These are phyloP conservation scores for Lepilemur septentrionalis DNA, from an alignment of 2,797 vertebrate genomes.

Conservation along the genomic window DNA sequence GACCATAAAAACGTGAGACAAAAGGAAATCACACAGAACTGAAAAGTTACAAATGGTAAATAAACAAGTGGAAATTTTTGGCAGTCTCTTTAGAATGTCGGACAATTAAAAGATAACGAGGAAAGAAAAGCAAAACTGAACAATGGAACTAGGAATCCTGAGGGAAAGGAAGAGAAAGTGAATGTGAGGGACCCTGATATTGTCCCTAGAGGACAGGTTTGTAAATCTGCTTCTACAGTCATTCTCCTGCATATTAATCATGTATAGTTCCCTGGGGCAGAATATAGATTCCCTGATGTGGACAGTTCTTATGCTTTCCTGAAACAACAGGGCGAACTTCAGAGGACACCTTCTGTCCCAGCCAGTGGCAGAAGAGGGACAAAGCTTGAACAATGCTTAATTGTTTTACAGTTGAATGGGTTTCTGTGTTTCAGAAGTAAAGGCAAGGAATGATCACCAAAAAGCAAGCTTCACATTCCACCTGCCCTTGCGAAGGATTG, in stretches of 20 bases:
- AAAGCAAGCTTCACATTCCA: conserved; percentile 21
- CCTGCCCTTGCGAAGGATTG: neutral
- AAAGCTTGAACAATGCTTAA: neutral
- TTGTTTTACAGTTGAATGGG: neutral
- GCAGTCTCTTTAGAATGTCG: neutral
- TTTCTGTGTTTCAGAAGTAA: conserved; percentile 15
- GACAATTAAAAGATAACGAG: neutral
- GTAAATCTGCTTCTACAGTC: neutral
- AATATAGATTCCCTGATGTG: neutral
- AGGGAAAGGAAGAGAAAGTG: neutral
- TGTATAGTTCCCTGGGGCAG: neutral
- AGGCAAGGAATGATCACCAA: neutral
- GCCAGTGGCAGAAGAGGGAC: neutral
- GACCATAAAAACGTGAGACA: neutral
- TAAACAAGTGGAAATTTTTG: neutral
- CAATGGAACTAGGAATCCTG: neutral
- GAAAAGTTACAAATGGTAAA: neutral
- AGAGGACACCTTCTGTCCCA: neutral
- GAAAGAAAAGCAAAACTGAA: neutral
- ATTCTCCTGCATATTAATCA: neutral
- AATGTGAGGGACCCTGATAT: neutral
- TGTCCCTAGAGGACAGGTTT: neutral
- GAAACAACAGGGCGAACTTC: neutral
- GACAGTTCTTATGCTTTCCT: neutral
- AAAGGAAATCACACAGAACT: neutral